Evolutionary conservation across 2,888 invertebrate genomes (phyloP), one percentile per base, ranked within the genome.

Genomic region (Megamerina dolium): DNA sequence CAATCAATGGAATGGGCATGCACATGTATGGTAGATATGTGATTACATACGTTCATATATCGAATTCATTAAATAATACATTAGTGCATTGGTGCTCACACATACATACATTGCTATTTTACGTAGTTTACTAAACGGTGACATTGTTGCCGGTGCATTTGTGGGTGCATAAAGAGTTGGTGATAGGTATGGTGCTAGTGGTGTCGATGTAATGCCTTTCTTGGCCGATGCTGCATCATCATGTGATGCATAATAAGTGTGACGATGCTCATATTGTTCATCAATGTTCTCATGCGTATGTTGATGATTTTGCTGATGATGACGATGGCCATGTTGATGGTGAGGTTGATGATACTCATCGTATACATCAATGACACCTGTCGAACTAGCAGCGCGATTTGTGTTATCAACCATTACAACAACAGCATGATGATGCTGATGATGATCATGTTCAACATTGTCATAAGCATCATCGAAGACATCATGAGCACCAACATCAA

Each of bases 21-120:
- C n/a, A n/a, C n/a, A n/a, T n/a, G n/a, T n/a, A n/a, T n/a, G n/a
- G n/a, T n/a, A n/a, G n/a, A n/a, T n/a, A n/a, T n/a, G n/a, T n/a
- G n/a, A n/a, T n/a, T n/a, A n/a, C n/a, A n/a, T n/a, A n/a, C n/a
- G n/a, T n/a, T n/a, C n/a, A n/a, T n/a, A n/a, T n/a, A n/a, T n/a
- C n/a, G n/a, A n/a, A n/a, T n/a, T n/a, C n/a, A n/a, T n/a, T n/a
- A n/a, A n/a, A n/a, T n/a, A n/a, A n/a, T n/a, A n/a, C n/a, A n/a
- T n/a, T n/a, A n/a, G n/a, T n/a, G n/a, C n/a, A n/a, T n/a, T n/a
- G n/a, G n/a, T n/a, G n/a, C n/a, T n/a, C n/a, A n/a, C n/a, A n/a
- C n/a, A 43, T 53, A 57, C 58, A 56, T 59, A 60, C 59, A 57
- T 55, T 53, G 53, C 45, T 54, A 49, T 53, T 49, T 51, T 61